Base-by-base conservation (phyloP, 2,113 vertebrate species). In the Clarias gariepinus region DNA sequence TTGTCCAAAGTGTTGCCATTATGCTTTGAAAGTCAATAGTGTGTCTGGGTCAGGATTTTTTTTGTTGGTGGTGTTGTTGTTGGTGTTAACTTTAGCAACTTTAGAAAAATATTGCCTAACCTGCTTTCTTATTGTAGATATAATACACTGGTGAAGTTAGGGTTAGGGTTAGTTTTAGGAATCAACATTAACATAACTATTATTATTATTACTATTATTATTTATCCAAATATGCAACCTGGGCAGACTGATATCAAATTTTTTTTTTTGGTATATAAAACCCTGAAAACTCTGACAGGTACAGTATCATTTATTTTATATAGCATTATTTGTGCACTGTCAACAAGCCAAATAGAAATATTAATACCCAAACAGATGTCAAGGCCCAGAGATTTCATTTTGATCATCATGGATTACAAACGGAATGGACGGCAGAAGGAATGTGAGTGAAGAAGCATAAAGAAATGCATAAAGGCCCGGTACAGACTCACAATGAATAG, bases 31-130 rank as follows among this genome's bases (percentile, higher is more conserved):
- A 87, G 83, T 89, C 88, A 83, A 89, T 89, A 89, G 73, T 13
- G 41, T 82, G 88, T 87, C 83, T 87, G 57, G 73, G 57, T 80
- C 79, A 80, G 55, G 12, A 55, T 78, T 69, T 19, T 41, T 76
- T 36, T 61, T 81, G 23, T 61, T n/a, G n/a, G n/a, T 81, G 41
- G 4, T 41, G 41, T 6, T 41, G 41, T 3, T 47, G 47, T 0
- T 47, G 47, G 47, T 89, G 82, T 86, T 87, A 89, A 84, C 82
- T 81, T 89, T 89, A 84, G 77, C 82, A 87, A 86, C 53, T 81
- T 81, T 77, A 73, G 33, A 57, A 81, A 87, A 85, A 77, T 85
- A 36, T 81, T 87, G 81, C 77, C 63, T 81, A 57, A 68, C 21
- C 33, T 64, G 61, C 69, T 60, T 76, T 74, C 76, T 84, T 13